A percentile compares a stretch with the other conserved stretches of the same genome.
Conservation (phyloP, 2,113 vertebrate genomes). For the Hydropotes inermis region DNA sequence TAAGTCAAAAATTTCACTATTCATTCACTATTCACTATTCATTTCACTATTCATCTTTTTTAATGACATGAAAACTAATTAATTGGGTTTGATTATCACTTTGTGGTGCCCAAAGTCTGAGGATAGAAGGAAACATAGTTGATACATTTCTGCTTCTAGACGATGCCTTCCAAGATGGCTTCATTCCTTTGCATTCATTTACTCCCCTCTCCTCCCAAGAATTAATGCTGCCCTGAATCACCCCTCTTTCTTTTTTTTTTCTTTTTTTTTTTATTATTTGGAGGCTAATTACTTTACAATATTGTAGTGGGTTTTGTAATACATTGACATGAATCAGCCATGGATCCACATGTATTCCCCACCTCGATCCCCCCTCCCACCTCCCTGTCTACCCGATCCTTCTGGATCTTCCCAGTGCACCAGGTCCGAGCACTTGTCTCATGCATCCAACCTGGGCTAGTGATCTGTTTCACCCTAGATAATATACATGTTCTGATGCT, state of each 20-base stretch:
- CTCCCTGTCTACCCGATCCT: no score
- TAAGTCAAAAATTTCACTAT: conserved; percentile 70
- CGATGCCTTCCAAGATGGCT: conserved; percentile 22
- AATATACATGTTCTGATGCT: no score
- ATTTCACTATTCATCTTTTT: conserved; percentile 69
- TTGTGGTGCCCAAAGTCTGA: conserved; percentile 52
- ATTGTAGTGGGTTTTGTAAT: no score
- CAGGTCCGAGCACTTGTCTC: no score
- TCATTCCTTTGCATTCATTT: conserved; percentile 32
- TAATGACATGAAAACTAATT: conserved; percentile 68
- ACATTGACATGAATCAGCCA: no score
- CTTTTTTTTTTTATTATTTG: no score
- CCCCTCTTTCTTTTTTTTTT: neutral
- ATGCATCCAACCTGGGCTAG: no score
- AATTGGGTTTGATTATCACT: conserved; percentile 57
- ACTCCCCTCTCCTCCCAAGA: neutral
- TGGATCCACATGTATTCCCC: no score
- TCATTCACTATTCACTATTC: conserved; percentile 58
- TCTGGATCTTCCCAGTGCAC: no score
- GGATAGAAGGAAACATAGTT: neutral
- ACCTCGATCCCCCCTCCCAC: no score
- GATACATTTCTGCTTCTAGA: neutral
- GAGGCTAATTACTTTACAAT: no score
- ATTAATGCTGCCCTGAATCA: conserved; percentile 1
- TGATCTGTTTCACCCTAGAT: no score